Evolutionary conservation across 1,140 invertebrate species (phyloP).

Genomic region (Leptoteleia sp.): DNA sequence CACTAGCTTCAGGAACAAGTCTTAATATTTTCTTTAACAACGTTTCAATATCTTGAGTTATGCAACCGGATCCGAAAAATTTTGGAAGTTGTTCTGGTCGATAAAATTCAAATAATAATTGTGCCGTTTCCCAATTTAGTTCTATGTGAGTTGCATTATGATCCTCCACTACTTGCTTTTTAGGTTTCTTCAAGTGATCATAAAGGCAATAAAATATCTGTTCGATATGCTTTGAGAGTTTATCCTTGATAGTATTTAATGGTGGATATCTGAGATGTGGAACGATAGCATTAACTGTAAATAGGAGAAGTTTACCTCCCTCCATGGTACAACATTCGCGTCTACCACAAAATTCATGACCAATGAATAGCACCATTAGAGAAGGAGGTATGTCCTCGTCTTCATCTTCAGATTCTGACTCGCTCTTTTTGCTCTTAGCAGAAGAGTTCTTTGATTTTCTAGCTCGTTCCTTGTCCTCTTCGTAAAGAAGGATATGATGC

Average conservation of each 20-base stretch:
- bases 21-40: slow-evolving; percentile 89
- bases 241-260: slow-evolving; percentile 80
- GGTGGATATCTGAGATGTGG: slow-evolving; percentile 84
- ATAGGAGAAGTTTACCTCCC: slow-evolving; percentile 88
- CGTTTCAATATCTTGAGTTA: slow-evolving; percentile 90
- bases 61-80: slow-evolving; percentile 88
- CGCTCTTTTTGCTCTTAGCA: slow-evolving; percentile 70
- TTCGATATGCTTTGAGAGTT: slow-evolving; percentile 88
- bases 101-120: slow-evolving; percentile 92
- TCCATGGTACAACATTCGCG: slow-evolving; percentile 88
- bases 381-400: slow-evolving; percentile 87
- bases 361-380: slow-evolving; percentile 89
- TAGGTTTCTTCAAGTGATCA: slow-evolving; percentile 86
- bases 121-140: slow-evolving; percentile 89
- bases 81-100: slow-evolving; percentile 89
- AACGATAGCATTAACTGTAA: slow-evolving; percentile 88
- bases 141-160: slow-evolving; percentile 88
- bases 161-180: slow-evolving; percentile 88
- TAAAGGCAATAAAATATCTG: slow-evolving; percentile 95
- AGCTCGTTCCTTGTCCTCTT: slow-evolving; percentile 81
- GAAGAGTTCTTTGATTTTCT: slow-evolving; percentile 67
- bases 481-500: slow-evolving; percentile 87
- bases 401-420: slow-evolving; percentile 79
- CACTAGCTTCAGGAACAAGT: slow-evolving; percentile 86
- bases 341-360: slow-evolving; percentile 91